Evolutionary conservation across 2,797 vertebrate species (phyloP).

Genomic region (Parauchenoglanis ngamensis): DNA sequence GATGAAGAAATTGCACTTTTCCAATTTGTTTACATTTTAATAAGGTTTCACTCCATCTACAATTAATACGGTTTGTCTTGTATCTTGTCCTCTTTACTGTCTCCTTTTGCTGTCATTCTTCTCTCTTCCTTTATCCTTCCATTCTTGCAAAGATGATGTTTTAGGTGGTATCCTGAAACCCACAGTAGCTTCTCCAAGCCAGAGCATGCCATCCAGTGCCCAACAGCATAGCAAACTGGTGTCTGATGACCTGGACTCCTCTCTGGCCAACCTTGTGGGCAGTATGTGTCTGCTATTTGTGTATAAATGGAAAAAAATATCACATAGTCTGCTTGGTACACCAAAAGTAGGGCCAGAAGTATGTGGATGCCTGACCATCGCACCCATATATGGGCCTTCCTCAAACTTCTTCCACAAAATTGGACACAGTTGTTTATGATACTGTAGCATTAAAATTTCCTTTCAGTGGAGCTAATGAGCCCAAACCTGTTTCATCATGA

Average conservation of each 20-base stretch:
- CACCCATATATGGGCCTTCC: not conserved
- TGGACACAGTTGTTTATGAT: not conserved
- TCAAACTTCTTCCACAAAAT: not conserved
- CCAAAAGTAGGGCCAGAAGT: not conserved
- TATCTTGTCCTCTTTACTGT: slow-evolving; percentile 24
- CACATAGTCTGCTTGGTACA: not conserved
- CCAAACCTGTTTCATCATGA: not conserved
- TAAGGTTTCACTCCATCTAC: slow-evolving; percentile 47
- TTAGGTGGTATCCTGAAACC: slow-evolving; percentile 94
- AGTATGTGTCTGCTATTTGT: slow-evolving; percentile 78
- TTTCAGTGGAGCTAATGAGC: not conserved
- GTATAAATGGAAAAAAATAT: not conserved
- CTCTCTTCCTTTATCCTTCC: slow-evolving; percentile 50
- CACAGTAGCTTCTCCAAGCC: slow-evolving; percentile 87
- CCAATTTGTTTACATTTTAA: not conserved
- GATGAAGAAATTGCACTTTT: not conserved
- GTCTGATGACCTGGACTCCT: slow-evolving; percentile 92
- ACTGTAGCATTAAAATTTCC: not conserved
- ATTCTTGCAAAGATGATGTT: slow-evolving; percentile 83
- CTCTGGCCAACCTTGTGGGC: slow-evolving; percentile 94
- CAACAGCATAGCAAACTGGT: slow-evolving; percentile 87
- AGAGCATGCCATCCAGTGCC: slow-evolving; percentile 80
- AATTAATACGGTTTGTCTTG: slow-evolving; percentile 26
- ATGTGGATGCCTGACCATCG: not conserved
- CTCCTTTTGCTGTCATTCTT: slow-evolving; percentile 15